Base-by-base conservation (phyloP, 2,797 vertebrate genomes). In the Gastrophryne carolinensis region DNA sequence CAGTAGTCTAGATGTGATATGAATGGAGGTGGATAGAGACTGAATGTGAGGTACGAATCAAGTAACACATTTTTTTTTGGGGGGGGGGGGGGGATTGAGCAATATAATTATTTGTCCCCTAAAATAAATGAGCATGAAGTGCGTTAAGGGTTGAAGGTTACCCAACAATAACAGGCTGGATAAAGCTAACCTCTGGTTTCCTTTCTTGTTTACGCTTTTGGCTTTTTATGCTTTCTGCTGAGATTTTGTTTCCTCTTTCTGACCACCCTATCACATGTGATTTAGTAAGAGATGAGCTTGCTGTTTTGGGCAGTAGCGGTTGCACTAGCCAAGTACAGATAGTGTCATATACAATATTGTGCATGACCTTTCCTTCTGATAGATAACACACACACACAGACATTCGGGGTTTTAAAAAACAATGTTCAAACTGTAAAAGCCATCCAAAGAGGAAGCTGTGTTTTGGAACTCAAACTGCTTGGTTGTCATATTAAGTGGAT, bases 401-500 rank as follows among this genome's bases (percentile, higher is more conserved):
- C 23, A 9, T 44, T 44, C 24, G 13, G 41, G 4, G 13, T 32
- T 21, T 19, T n/a, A 32, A 56, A 71, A 63, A 52, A 30, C 12
- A 62, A 6, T 54, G 30, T 21, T 39, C 24, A n/a, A 5, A n/a
- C 54, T 10, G 24, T n/a, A n/a, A n/a, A n/a, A n/a, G n/a, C n/a
- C n/a, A 26, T 54, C 74, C 49, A 56, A 77, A 77, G 67, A 50
- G 74, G 74, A 77, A 77, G 58, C 61, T 34, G 73, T 41, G 24
- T 23, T 69, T n/a, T 62, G 69, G 69, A 73, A 73, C 35, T 64
- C 66, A 64, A 71, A 77, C 66, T 71, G 49, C 60, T 69, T 41
- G 19, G 34, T 47, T 17, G 21, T 63, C 23, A 76, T 76, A 54
- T 39, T 54, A 49, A 70, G 32, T 19, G 9, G 29, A 57, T 27